These are phyloP conservation scores for Ciconia stormi DNA, from an alignment of 2,113 vertebrate species.

Conservation along the genomic window DNA sequence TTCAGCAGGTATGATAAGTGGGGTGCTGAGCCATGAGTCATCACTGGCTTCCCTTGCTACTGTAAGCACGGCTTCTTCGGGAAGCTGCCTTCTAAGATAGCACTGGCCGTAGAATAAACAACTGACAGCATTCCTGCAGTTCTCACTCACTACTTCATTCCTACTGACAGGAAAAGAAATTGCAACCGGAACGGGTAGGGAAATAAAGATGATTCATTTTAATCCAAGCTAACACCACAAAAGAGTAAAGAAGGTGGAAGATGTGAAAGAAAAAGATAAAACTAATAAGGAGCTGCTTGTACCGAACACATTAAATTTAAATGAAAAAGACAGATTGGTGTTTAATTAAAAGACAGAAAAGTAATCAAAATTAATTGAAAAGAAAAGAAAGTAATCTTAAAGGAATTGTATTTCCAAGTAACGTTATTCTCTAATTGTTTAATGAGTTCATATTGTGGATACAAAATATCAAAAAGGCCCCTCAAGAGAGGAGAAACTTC, in stretches of 20 bases:
- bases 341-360: neutral
- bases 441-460: neutral
- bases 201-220: neutral
- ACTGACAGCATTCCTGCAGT: neutral
- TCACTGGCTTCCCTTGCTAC: neutral
- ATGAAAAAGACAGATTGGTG: rapidly evolving
- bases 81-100: neutral
- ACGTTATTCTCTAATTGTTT: neutral
- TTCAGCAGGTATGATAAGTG: neutral
- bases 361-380: neutral
- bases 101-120: neutral
- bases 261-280: neutral
- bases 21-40: neutral
- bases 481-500: neutral
- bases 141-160: slow-evolving; percentile 1
- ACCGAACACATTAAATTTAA: neutral
- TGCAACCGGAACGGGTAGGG: rapidly evolving
- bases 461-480: neutral
- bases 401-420: neutral
- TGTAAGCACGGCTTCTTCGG: neutral
- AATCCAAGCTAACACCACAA: neutral
- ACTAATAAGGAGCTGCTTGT: rapidly evolving
- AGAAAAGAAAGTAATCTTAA: neutral
- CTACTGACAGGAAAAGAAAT: neutral
- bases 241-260: neutral